Evolutionary conservation across 2,797 vertebrate genomes (phyloP), one percentile per base, ranked within the genome.

Genomic region (Okamejei kenojei): DNA sequence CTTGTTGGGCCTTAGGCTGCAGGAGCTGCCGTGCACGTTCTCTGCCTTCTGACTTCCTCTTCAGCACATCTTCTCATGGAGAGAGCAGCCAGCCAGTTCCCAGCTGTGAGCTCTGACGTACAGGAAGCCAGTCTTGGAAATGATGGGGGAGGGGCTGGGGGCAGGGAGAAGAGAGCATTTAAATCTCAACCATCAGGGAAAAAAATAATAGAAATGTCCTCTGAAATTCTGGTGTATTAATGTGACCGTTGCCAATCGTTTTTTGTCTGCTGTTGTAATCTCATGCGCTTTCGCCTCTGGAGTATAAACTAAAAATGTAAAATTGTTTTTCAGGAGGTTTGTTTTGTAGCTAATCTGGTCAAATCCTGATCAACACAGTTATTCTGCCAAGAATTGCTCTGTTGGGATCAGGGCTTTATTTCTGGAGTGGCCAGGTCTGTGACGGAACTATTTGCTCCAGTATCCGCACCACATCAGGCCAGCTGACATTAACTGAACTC

Each of bases 61-160:
- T 68, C 84, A 68, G 63, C n/a, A 65, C n/a, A 7, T 92, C 38
- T 74, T 10, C 32, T 73, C 88, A 74, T 13, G 2, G 35, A 92
- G 38, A 26, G 21, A 54, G 68, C 90, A 58, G 26, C 65, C 90
- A 74, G 65, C 84, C 68, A 92, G 71, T 71, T 74, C 90, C 90
- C 90, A 92, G 90, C 90, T 76, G 90, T 29, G 90, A 92, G 38
- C 73, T 76, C 90, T 92, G 90, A 92, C 90, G 45, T 92, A 92
- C 90, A 92, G 90, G 90, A 92, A 92, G 76, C 90, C 90, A 92
- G 90, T 92, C 90, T 92, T 35, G 90, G 73, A 74, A 76, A 76
- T 45, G 90, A 35, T 92, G 90, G 90, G 73, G 65, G 90, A 92
- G 71, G 90, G 90, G 71, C 15, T 6, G 38, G 79, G 71, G 71